Evolutionary conservation across 1,140 invertebrate species (phyloP).

Genomic region (Drosophila chauvacae): DNA sequence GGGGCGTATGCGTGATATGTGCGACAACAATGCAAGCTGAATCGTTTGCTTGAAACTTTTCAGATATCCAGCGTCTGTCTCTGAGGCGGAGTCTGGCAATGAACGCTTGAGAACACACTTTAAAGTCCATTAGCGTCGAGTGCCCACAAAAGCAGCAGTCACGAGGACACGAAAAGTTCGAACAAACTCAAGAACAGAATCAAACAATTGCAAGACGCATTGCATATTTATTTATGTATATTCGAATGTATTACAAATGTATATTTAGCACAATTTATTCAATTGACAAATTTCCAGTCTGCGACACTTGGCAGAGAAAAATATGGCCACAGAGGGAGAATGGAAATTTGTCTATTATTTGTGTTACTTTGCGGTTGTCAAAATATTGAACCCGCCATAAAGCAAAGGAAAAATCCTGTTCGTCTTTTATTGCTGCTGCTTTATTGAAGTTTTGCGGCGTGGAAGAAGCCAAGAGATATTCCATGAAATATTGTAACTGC

Average conservation of each 20-base stretch:
- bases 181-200: conserved; percentile 20
- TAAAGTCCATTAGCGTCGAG: conserved; percentile 81
- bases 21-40: conserved; percentile 45
- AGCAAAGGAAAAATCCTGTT: conserved; percentile 45
- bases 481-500: conserved; percentile 63
- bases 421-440: conserved; percentile 49
- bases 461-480: conserved; percentile 54
- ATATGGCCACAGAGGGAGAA: conserved; percentile 38
- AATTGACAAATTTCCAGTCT: conserved; percentile 52
- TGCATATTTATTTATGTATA: conserved; percentile 53
- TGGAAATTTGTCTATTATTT: conserved; percentile 43
- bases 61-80: conserved; percentile 27
- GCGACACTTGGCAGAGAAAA: conserved; percentile 48
- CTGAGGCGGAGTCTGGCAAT: conserved; percentile 44
- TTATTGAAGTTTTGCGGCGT: conserved; percentile 55
- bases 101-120: conserved; percentile 75
- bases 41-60: conserved; percentile 50
- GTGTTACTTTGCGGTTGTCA: conserved; percentile 49
- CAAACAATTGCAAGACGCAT: conserved; percentile 45
- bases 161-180: conserved; percentile 19
- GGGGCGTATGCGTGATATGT: conserved; percentile 71
- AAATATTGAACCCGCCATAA: conserved; percentile 44
- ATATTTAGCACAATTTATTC: conserved; percentile 55
- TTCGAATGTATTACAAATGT: conserved; percentile 24
- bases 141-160: conserved; percentile 49